Evolutionary conservation across 2,797 vertebrate genomes (phyloP), one percentile per base, ranked within the genome.

Genomic region (Sebastes aleutianus): DNA sequence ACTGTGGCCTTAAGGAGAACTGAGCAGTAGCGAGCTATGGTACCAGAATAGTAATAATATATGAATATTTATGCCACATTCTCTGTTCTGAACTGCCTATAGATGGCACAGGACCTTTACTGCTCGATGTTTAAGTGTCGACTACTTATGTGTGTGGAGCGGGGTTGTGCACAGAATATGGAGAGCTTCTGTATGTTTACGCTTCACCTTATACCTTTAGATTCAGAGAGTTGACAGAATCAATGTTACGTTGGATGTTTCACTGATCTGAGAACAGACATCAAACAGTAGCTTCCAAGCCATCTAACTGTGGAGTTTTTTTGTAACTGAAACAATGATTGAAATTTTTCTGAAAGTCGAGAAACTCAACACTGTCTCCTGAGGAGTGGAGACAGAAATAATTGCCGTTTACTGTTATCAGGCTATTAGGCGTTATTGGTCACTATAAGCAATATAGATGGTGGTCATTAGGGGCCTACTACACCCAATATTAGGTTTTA

Each of bases 41-140:
- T 71, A 76, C 70, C 80, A 84, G 90, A 91, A 90, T 89, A 89
- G 79, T 85, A 87, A 87, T 87, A 85, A 85, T 87, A 88, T 79
- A 89, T 92, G 84, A 92, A 93, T 92, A 91, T 92, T 88, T 90
- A 93, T 92, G 86, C 57, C 79, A 78, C 75, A 85, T 80, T 83
- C 81, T 91, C 79, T 53, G 32, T 62, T 78, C 67, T 70, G 62
- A 84, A 74, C 73, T 82, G 68, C 65, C 81, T 86, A 91, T 89
- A 82, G 86, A 80, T 87, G 74, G 72, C 80, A 85, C 9, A 8
- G 84, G 83, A 89, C 83, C 80, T 89, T 90, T 79, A 76, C 58
- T 47, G 76, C 68, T 76, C 29, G 64, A 66, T 80, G 62, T 58
- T 29, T 75, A 54, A 70, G 73, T 74, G 70, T 29, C 6, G 10